Base-by-base conservation (phyloP, 2,797 vertebrate species). In the Anguilla obscura region DNA sequence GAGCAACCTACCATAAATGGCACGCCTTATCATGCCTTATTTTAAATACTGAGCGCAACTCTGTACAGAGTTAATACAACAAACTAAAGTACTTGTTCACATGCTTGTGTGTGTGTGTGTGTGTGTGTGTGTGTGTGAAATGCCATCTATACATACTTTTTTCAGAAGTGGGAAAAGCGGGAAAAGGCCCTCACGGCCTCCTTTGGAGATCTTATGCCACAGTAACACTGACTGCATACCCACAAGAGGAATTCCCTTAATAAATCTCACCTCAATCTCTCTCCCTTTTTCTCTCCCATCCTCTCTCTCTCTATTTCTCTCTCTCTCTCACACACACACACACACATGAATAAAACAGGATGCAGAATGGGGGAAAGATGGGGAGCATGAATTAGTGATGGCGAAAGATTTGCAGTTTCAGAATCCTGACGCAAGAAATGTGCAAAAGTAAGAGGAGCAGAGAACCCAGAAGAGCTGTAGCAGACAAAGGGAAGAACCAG, bases 301-400 rank as follows among this genome's bases (percentile, higher is more conserved):
- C 60, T 66, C 60, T n/a, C 60, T n/a, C 60, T 1, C 60, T 66
- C 60, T 9, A 1, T 16, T 21, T 60, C 14, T 60, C 58, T 60
- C 58, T 60, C 58, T 60, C 58, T 21, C 58, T 60, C 36, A 36
- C 36, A 36, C 36, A 36, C 36, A 36, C 36, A 36, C 36, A 36
- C 58, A 60, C 58, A 2, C 58, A 60, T 66, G 60, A 66, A 66
- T 66, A 86, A 71, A 71, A 27, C 60, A 86, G 45, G 27, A 71
- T 4, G 45, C n/a, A 66, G 36, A 66, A 71, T 14, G 24, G 24
- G 60, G 27, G 24, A 66, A 66, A 66, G 60, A 66, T 66, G 60
- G 21, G 21, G 63, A 66, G 36, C 40, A 69, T 40, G 45, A 66
- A 66, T 66, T 66, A 66, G 24, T 66, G 60, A 66, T 66, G 60